Percentiles rank a stretch among this genome's conserved stretches.
phyloP scores from a whole-genome alignment of 2,113 vertebrate species.

The Picathartes gymnocephalus region DNA sequence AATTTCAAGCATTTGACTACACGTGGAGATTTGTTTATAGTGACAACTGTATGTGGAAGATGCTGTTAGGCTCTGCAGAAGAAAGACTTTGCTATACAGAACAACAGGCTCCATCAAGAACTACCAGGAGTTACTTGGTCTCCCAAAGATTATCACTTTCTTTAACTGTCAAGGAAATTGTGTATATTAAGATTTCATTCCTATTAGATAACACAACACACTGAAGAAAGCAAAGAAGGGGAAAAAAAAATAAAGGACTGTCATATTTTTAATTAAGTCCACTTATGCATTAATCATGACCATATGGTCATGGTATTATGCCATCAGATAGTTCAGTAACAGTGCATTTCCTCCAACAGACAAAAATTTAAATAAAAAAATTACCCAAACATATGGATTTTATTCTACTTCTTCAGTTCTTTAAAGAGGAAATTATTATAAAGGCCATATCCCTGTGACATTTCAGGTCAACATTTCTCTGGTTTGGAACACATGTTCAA shows the following conservation, averaged over 20 bases:
- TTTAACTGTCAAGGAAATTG: neutral
- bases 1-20: neutral
- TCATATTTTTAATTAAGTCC: neutral
- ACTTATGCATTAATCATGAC: neutral
- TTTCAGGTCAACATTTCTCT: neutral
- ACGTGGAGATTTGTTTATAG: neutral
- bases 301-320: neutral
- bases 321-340: neutral
- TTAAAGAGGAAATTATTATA: neutral
- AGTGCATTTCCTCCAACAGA: neutral
- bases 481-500: neutral
- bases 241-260: accelerated
- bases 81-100: neutral
- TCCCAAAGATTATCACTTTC: neutral
- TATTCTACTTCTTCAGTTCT: neutral
- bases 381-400: neutral
- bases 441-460: neutral
- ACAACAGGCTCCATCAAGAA: neutral
- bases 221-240: neutral
- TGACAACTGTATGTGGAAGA: neutral
- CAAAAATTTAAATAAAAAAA: neutral
- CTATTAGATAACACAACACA: neutral
- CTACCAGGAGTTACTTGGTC: neutral
- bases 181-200: neutral
- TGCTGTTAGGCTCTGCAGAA: neutral